Evolutionary conservation across 2,113 vertebrate species (phyloP), one percentile per base, ranked within the genome.

Genomic region (Verasper variegatus): DNA sequence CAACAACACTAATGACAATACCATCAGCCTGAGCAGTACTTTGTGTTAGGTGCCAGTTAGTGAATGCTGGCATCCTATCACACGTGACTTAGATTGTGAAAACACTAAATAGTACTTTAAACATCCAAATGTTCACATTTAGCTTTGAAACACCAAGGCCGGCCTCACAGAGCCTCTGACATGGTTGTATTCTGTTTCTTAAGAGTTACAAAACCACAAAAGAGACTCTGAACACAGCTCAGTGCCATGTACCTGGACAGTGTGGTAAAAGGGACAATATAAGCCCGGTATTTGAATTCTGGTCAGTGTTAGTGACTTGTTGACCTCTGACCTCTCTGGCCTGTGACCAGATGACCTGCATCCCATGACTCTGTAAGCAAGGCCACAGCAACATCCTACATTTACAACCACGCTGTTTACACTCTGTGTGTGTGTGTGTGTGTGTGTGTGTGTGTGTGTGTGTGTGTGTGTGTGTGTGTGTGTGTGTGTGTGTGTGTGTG

Each of bases 331-430:
- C 80, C 74, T 77, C 60, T 67, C 18, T 83, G 78, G 24, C 86
- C 84, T 80, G 42, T 87, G 90, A 93, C 83, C 72, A 3, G 49
- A 26, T 62, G 87, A 91, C 82, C 77, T 5, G 2, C 31, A 57
- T 60, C 68, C 81, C 72, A 74, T 55, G 85, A 78, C 71, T 84
- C 60, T 71, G 58, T 64, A 83, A 6, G 63, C 23, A n/a, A 68
- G 61, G 64, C 77, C 49, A 60, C 61, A 66, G 74, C 31, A 51
- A 77, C 65, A 76, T 61, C 57, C 61, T 31, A 17, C 59, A 65
- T 91, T 90, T 87, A 88, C 78, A 82, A 77, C 68, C 78, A 27
- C 37, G 14, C 42, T 69, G 68, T 57, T 57, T 40, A n/a, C 31
- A 76, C 64, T 76, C 60, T 23, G 31, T 78, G 31, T 27, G 27